phyloP scores from a whole-genome alignment of 1,140 invertebrate species.

The Protaetia brevitarsis region DNA sequence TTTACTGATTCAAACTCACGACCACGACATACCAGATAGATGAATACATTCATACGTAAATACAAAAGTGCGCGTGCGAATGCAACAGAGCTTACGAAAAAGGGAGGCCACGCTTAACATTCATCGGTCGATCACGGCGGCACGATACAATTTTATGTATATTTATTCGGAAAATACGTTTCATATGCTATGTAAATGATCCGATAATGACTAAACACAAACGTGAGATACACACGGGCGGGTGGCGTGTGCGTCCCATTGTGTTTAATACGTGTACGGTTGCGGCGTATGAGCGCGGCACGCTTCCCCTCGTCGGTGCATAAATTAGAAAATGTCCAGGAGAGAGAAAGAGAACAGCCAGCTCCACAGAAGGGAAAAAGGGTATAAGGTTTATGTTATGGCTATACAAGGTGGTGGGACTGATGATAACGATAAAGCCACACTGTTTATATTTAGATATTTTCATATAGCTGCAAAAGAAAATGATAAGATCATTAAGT shows the following conservation, averaged over 20 bases:
- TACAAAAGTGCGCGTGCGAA: not conserved
- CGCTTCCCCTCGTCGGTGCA: not conserved
- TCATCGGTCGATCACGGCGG: not conserved
- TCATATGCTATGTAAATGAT: constrained; percentile 20
- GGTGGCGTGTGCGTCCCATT: constrained; percentile 1
- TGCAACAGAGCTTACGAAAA: constrained; percentile 7
- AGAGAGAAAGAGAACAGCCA: not conserved
- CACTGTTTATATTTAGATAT: too few species aligned
- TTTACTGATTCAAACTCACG: too few species aligned
- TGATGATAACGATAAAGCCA: too few species aligned
- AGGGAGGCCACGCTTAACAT: constrained; percentile 2
- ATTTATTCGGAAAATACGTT: constrained; percentile 13
- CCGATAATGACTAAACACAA: constrained; percentile 21
- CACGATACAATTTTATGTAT: constrained; percentile 11
- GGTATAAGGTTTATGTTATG: too few species aligned
- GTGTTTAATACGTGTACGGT: not conserved
- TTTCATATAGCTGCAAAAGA: too few species aligned
- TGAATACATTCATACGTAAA: not conserved
- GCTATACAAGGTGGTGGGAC: too few species aligned
- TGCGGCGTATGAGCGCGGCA: not conserved
- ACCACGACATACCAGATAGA: too few species aligned
- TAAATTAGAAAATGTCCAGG: not conserved
- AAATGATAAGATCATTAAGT: too few species aligned
- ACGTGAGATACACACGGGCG: not conserved
- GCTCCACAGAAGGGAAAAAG: too few species aligned